These are phyloP conservation scores for Subacronicta megacephala DNA, from an alignment of 2,888 invertebrate species.

Conservation along the genomic window DNA sequence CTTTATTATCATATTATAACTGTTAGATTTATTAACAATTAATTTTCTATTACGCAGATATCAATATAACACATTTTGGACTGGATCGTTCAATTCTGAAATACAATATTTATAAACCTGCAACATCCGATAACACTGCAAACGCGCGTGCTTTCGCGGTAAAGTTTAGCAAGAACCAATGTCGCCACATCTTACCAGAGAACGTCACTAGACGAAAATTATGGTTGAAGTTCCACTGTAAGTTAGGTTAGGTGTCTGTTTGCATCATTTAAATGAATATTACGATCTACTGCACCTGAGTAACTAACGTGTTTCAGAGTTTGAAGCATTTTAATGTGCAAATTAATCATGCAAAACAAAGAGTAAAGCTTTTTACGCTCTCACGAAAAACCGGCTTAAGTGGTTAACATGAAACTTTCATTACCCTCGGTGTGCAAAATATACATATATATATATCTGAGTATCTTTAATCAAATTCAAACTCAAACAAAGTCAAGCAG, in stretches of 20 bases:
- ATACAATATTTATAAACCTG: slow-evolving; percentile 25
- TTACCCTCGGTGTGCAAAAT: slow-evolving; percentile 5
- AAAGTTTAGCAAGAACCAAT: slow-evolving; percentile 36
- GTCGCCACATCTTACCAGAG: slow-evolving; percentile 31
- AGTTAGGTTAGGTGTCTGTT: slow-evolving; percentile 14
- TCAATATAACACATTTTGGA: slow-evolving; percentile 1
- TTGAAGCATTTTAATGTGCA: neutral
- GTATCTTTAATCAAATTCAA: neutral
- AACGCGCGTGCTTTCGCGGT: neutral
- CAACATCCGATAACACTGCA: slow-evolving; percentile 9
- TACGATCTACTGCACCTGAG: slow-evolving; percentile 1
- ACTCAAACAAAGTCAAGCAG: too few relatives aligned
- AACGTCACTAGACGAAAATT: slow-evolving; percentile 30
- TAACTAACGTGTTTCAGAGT: neutral
- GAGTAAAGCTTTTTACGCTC: slow-evolving; percentile 9
- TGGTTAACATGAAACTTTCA: slow-evolving; percentile 26
- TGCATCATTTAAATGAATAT: slow-evolving; percentile 20
- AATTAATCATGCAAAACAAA: slow-evolving; percentile 16
- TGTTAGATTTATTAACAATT: neutral
- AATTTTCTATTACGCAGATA: neutral
- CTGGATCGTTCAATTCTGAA: slow-evolving; percentile 4
- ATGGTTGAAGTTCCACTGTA: slow-evolving; percentile 35
- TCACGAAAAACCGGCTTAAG: slow-evolving; percentile 9
- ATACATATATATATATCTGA: neutral
- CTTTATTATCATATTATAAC: neutral